phyloP scores from a whole-genome alignment of 2,797 vertebrate species.

The Myiotriccus ornatus region DNA sequence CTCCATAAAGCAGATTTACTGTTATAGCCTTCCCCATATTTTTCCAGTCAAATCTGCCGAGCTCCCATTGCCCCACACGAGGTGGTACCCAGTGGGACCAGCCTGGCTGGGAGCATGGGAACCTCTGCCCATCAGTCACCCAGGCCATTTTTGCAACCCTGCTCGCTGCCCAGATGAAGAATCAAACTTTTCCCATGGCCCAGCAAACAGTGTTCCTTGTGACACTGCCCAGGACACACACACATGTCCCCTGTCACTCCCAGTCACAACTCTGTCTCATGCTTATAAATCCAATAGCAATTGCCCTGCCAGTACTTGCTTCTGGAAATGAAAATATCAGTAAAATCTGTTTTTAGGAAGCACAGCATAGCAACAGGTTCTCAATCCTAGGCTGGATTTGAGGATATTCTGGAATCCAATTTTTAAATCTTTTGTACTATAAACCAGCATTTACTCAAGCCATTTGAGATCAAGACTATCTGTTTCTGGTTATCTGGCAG shows the following conservation, averaged over 20 bases:
- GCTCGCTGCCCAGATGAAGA: neutral
- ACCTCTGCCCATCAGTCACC: neutral
- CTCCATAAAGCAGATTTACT: neutral
- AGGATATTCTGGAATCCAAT: neutral
- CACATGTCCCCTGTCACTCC: fast-evolving
- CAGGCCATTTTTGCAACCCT: neutral
- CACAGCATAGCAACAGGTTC: neutral
- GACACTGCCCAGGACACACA: neutral
- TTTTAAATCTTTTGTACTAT: neutral
- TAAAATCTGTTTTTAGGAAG: neutral
- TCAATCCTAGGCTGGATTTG: neutral
- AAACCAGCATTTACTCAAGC: neutral
- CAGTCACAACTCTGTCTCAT: fast-evolving
- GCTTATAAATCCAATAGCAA: neutral
- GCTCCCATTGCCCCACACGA: fast-evolving
- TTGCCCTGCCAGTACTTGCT: neutral
- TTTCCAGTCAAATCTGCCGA: neutral
- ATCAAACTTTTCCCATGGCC: fast-evolving
- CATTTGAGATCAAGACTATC: neutral
- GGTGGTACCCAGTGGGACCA: fast-evolving
- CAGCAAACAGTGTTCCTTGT: neutral
- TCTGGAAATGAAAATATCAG: neutral
- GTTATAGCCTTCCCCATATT: neutral
- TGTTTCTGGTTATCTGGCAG: neutral
- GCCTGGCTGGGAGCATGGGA: neutral